These are phyloP conservation scores for Oscheius sp. DNA, from an alignment of 2,888 invertebrate species.

Conservation along the genomic window DNA sequence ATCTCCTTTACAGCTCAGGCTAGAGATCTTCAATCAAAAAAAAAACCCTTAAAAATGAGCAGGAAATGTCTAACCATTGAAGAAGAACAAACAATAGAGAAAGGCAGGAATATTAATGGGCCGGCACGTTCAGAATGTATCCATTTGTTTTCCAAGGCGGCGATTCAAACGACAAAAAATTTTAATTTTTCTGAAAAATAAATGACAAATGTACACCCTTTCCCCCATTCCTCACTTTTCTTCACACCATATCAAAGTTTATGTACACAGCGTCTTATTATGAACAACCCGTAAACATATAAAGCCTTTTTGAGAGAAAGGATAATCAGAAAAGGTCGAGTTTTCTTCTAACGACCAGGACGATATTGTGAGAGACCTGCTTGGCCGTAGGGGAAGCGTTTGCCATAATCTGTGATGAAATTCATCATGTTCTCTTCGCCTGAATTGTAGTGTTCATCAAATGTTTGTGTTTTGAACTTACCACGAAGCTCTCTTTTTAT, in stretches of 20 bases:
- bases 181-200: no score
- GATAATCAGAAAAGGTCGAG: not conserved
- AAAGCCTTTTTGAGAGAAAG: no score
- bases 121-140: no score
- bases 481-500: not conserved
- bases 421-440: constrained; percentile 1
- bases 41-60: no score
- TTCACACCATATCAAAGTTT: not conserved
- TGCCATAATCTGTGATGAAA: not conserved
- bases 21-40: no score
- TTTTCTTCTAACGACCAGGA: constrained; percentile 1
- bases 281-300: constrained; percentile 13
- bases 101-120: no score
- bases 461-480: not conserved
- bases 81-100: no score
- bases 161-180: no score
- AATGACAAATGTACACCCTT: not conserved
- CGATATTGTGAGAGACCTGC: not conserved
- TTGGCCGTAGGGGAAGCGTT: not conserved
- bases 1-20: no score
- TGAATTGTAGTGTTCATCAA: not conserved
- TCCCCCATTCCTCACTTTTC: constrained; percentile 1
- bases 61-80: no score
- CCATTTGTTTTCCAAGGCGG: no score
- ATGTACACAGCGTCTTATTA: no score